Base-by-base conservation (phyloP, 2,797 vertebrate genomes). In the Austrolebias charrua region DNA sequence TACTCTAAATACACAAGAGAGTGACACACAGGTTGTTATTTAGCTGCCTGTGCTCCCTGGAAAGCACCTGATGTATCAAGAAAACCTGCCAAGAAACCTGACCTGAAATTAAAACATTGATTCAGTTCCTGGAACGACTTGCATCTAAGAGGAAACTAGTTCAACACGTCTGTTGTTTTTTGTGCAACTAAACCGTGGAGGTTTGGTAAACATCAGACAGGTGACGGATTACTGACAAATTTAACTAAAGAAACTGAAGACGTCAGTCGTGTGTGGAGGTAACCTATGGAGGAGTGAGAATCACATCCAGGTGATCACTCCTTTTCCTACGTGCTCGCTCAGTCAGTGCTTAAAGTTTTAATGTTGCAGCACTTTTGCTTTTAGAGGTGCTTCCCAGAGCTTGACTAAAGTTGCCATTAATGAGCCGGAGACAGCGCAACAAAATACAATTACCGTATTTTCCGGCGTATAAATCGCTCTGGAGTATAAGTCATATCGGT, bases 201-300 rank as follows among this genome's bases (percentile, higher is more conserved):
- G 35, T 72, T 64, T 71, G 71, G 69, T 71, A 73, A 75, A 76
- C 47, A 58, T 57, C 61, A 53, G 44, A 74, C 51, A 47, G 43
- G 71, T 75, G 71, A 83, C 55, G 46, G 20, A 65, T 68, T n/a
- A 38, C 40, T 29, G 75, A 79, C 65, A 78, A 77, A 74, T 54
- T 60, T 69, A 59, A 57, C 66, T 69, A 51, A 40, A 40, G 11
- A 55, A 80, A 81, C 67, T 19, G 51, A 29, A 75, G 56, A 75
- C 49, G 71, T 81, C 73, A 75, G 65, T 82, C 76, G 64, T 40
- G 55, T 46, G 74, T 80, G 66, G 78, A 81, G 54, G 60, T 82
- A 69, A 80, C 77, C 76, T 75, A 33, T 29, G 6, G 46, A 78
- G 31, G 40, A 64, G 56, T 53, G 60, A 50, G 63, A 71, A 66